Evolutionary conservation across 2,113 vertebrate genomes (phyloP).

Genomic region (Reinhardtius hippoglossoides): DNA sequence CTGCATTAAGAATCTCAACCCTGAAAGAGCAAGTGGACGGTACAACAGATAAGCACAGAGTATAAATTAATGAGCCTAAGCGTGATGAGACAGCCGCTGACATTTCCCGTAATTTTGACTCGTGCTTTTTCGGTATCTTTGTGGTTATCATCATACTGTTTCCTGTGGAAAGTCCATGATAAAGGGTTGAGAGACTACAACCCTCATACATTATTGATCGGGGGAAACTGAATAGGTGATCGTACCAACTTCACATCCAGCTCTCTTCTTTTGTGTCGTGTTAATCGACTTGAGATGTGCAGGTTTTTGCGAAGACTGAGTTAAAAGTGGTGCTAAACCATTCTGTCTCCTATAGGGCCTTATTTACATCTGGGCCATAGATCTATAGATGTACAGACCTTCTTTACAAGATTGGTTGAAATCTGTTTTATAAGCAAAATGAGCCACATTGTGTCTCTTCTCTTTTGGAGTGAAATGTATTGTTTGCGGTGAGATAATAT

Average conservation of each 20-base stretch:
- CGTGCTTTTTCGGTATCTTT: conserved; percentile 20
- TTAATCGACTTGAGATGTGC: conserved; percentile 18
- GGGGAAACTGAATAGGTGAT: conserved; percentile 58
- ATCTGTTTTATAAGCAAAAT: conserved; percentile 2
- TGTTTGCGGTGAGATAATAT: conserved; percentile 40
- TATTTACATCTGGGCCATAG: not conserved
- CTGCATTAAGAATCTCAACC: conserved; percentile 29
- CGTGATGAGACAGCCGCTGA: conserved; percentile 14
- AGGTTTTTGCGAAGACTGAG: conserved; percentile 25
- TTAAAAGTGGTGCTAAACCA: not conserved
- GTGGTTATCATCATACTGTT: conserved; percentile 31
- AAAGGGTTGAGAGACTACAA: conserved; percentile 31
- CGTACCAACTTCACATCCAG: conserved; percentile 31
- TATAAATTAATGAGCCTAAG: conserved; percentile 28
- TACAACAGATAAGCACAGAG: conserved; percentile 19
- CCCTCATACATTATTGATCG: conserved; percentile 62
- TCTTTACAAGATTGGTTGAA: conserved; percentile 11
- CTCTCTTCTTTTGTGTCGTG: conserved; percentile 24
- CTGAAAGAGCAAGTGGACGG: conserved; percentile 42
- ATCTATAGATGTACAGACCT: not conserved
- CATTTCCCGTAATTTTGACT: conserved; percentile 12
- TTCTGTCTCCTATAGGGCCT: not conserved
- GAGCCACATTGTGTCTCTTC: not conserved
- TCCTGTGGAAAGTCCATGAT: conserved; percentile 44
- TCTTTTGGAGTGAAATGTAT: conserved; percentile 26